These are phyloP conservation scores for Chaunax sp. DNA, from an alignment of 2,797 vertebrate genomes.

Conservation along the genomic window DNA sequence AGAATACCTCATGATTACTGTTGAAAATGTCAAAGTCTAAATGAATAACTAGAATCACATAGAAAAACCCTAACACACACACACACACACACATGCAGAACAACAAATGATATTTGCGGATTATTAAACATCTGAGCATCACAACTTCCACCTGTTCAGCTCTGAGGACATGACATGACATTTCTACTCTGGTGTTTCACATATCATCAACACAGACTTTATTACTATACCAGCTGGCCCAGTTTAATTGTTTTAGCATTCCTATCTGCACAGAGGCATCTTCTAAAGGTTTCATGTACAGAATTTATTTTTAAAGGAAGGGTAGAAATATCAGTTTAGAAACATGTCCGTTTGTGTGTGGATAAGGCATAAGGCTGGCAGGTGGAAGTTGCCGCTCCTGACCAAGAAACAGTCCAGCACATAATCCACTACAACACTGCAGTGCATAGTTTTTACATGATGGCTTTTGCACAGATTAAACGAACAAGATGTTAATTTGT, in stretches of 20 bases:
- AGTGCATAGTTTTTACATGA: neutral
- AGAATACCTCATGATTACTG: neutral
- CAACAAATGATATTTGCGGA: slow-evolving; percentile 18
- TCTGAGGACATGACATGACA: neutral
- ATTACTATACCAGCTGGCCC: neutral
- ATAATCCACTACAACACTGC: neutral
- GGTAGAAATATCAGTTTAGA: too few relatives aligned
- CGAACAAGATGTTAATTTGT: neutral
- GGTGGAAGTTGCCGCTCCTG: neutral
- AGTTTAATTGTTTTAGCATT: neutral
- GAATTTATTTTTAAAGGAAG: neutral
- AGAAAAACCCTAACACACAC: slow-evolving; percentile 19
- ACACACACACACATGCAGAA: slow-evolving; percentile 16
- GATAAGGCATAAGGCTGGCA: too few relatives aligned
- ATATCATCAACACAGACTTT: too few relatives aligned
- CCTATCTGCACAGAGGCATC: neutral
- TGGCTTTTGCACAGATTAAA: neutral
- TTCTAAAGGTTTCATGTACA: neutral
- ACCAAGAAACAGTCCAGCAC: neutral
- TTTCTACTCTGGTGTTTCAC: too few relatives aligned
- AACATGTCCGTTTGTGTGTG: too few relatives aligned
- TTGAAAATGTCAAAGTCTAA: neutral
- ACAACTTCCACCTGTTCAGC: slow-evolving; percentile 8
- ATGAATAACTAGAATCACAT: slow-evolving; percentile 14
- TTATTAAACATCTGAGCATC: slow-evolving; percentile 23